Evolutionary conservation across 2,888 invertebrate genomes (phyloP), one percentile per base, ranked within the genome.

Genomic region (Periphyllus acericola): DNA sequence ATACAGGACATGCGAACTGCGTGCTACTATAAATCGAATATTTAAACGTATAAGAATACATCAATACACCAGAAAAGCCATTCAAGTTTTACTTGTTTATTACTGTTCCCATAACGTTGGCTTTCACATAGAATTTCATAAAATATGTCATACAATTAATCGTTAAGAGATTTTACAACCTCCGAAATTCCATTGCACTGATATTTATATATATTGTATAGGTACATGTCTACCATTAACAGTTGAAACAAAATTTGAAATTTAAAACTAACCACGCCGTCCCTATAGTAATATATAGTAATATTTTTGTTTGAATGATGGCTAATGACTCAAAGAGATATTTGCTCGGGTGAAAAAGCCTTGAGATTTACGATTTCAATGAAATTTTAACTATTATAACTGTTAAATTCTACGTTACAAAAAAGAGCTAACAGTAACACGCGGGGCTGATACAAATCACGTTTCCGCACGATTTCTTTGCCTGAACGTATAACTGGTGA

Each of bases 391-490:
- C 68, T 68, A n/a, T 85, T 68, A 52, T 8, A 34, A 68, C 34
- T 34, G 25, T 3, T 11, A 76, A 76, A 46, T 25, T 46, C 46
- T n/a, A 11, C 19, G 34, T 76, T 25, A 19, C n/a, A 80, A 86
- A 86, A 86, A 86, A 1, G 52, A 40, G 29, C 78, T 55, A 79
- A 71, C n/a, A 34, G 14, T 40, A 79, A 72, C 36, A 72, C 72
- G 79, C 71, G 55, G 17, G 55, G 40, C 71, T 80, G 72, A 86
- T 86, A 71, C 79, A 86, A 86, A 86, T 86, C 71, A 79, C 79
- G 55, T 86, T 86, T 86, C 72, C 86, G 25, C 86, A 72, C 86
- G 86, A 79, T 80, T 86, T 80, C 79, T 55, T 55, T 17, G 17
- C 60, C 79, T 72, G 68, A 78, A 52, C n/a, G 40, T 32, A 25